These are phyloP conservation scores for Macrochelys suwanniensis DNA, from an alignment of 2,797 vertebrate species.

Conservation along the genomic window DNA sequence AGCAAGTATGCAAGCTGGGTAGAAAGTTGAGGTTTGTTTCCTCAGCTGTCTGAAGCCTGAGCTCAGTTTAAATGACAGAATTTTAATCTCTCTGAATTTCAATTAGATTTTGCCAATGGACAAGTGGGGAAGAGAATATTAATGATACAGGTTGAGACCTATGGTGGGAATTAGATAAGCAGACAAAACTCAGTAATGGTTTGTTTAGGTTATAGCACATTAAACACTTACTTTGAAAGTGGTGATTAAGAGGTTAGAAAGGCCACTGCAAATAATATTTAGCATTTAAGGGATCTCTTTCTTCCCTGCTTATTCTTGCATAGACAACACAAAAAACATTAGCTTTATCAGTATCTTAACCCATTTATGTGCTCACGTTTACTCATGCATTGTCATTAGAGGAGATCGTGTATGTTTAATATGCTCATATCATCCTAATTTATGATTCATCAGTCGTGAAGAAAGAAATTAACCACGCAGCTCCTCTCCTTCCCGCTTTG, in stretches of 20 bases:
- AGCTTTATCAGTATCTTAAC: not conserved
- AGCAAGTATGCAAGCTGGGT: constrained; percentile 12
- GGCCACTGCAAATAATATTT: not conserved
- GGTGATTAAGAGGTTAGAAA: not conserved
- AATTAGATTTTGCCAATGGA: constrained; percentile 76
- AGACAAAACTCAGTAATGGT: not conserved
- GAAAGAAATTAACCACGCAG: not conserved
- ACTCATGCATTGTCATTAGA: not conserved
- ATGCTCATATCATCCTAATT: not conserved
- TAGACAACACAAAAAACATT: not conserved
- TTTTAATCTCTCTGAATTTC: constrained; percentile 78
- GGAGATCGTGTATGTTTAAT: not conserved
- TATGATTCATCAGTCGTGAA: not conserved
- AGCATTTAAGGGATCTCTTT: not conserved
- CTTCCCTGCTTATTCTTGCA: not conserved
- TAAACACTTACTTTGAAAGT: not conserved
- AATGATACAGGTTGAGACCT: constrained; percentile 36
- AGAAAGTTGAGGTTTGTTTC: constrained; percentile 3
- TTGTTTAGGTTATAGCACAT: not conserved
- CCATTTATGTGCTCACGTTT: not conserved
- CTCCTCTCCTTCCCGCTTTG: not conserved
- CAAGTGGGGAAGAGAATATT: constrained; percentile 76
- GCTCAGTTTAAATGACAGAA: constrained; percentile 69
- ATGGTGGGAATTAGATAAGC: not conserved
- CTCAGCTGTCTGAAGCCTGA: constrained; percentile 32